These are phyloP conservation scores for Anastrepha obliqua DNA, from an alignment of 1,140 invertebrate species.

Conservation along the genomic window DNA sequence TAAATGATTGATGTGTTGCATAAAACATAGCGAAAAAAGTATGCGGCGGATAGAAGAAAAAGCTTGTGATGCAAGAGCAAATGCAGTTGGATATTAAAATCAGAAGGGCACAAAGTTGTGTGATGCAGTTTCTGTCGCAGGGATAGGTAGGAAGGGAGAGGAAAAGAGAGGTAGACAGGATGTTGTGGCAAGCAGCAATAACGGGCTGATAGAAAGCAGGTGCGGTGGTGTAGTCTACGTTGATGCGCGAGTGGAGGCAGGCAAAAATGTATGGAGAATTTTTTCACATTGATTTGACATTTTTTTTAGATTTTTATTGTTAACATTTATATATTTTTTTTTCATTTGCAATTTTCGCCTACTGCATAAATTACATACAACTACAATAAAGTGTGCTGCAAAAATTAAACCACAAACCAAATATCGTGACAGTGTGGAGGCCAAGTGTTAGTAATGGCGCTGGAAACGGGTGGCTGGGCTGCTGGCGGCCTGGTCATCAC, in stretches of 20 bases:
- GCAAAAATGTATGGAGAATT: not conserved
- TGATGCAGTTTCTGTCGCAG: too few species aligned
- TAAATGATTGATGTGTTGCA: conserved; percentile 31
- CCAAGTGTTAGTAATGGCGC: not conserved
- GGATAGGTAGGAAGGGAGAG: too few species aligned
- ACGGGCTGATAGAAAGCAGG: not conserved
- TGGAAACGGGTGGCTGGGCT: not conserved
- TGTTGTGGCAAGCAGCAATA: too few species aligned
- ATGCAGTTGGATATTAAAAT: conserved; percentile 7
- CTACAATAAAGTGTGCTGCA: conserved; percentile 28
- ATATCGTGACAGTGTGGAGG: not conserved
- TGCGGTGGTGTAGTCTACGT: not conserved
- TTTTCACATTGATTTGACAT: not conserved
- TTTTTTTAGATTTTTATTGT: not conserved
- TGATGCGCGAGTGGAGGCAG: not conserved
- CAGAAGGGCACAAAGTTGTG: too few species aligned
- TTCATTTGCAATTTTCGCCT: not conserved
- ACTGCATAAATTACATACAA: conserved; percentile 2
- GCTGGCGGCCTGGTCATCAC: not conserved
- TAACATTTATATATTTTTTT: not conserved
- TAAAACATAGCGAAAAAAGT: conserved; percentile 42
- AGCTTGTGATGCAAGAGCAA: not conserved
- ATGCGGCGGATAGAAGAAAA: too few species aligned
- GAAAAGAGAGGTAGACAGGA: not conserved
- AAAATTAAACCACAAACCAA: conserved; percentile 36